These are phyloP conservation scores for Diarsia dahlii DNA, from an alignment of 2,888 invertebrate genomes.

Conservation along the genomic window DNA sequence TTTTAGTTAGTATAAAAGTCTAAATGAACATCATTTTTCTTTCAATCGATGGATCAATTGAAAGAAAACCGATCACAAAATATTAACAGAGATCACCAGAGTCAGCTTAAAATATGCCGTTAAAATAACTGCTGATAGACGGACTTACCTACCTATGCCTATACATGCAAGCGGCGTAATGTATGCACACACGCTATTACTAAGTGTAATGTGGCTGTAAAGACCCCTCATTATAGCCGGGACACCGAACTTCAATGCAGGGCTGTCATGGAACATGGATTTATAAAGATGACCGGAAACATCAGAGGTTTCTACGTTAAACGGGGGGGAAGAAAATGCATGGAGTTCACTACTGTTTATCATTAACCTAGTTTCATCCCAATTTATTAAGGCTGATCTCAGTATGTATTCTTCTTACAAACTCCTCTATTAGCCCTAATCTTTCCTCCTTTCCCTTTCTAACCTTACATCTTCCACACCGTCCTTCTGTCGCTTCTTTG, in stretches of 20 bases:
- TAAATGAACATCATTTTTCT: not conserved
- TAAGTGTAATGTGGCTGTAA: slow-evolving; percentile 48
- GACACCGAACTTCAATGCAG: slow-evolving; percentile 40
- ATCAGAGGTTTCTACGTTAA: not conserved
- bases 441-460: not conserved
- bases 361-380: not conserved
- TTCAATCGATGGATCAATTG: not conserved
- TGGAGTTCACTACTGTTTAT: not conserved
- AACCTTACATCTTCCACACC: not conserved
- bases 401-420: not conserved
- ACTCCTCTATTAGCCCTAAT: not conserved
- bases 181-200: slow-evolving; percentile 47
- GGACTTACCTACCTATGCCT: not conserved
- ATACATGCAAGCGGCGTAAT: slow-evolving; percentile 29
- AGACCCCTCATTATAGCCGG: slow-evolving; percentile 55
- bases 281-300: slow-evolving; percentile 7
- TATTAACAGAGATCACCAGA: not conserved
- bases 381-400: not conserved
- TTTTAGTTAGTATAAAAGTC: not conserved
- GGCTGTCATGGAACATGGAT: slow-evolving; percentile 26
- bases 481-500: not conserved
- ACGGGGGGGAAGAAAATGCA: not conserved
- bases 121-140: slow-evolving; percentile 3
- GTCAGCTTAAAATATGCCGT: not conserved
- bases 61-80: not conserved